Evolutionary conservation across 2,888 invertebrate genomes (phyloP), one percentile per base, ranked within the genome.

Genomic region (Torymus aiolomorphi): DNA sequence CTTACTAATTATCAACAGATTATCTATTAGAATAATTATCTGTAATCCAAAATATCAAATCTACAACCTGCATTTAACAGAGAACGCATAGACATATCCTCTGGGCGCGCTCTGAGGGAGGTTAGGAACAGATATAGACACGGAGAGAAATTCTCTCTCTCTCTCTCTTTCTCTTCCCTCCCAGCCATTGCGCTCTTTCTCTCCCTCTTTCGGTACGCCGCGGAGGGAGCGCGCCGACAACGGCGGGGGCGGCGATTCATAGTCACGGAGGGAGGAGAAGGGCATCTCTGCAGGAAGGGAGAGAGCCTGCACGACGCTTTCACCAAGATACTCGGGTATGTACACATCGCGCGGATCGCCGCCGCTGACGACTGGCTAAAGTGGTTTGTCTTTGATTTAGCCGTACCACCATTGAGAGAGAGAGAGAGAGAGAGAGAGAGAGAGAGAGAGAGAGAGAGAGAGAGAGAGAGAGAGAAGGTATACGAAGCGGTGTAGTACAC

Each of bases 351-450:
- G 83, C 80, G 80, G 42, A 82, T 80, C 79, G 73, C 80, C 72
- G 75, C 77, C 57, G 72, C 72, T 76, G 78, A 77, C 83, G 74
- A 77, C 79, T 83, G 86, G 85, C 86, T 87, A 88, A 89, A 89
- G 89, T 89, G 88, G 89, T 89, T 89, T 89, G 88, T 88, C 89
- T 89, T 89, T 89, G 89, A 89, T 89, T 89, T 89, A 89, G 87
- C 87, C 85, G 85, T 86, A 83, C 86, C 86, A 82, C 84, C 84
- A 80, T 83, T 83, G 42, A 42, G 42, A 42, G 42, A 42, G 42
- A 42, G 42, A 42, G 42, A 42, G 42, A 42, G 42, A 8, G 8
- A 42, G 42, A 42, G 42, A 31, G 31, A 31, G 31, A 31, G 31
- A 31, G 31, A 31, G 31, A 31, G 31, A 1, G 31, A 1, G 31